phyloP scores from a whole-genome alignment of 2,888 invertebrate genomes.

The Dynastes hyllus region DNA sequence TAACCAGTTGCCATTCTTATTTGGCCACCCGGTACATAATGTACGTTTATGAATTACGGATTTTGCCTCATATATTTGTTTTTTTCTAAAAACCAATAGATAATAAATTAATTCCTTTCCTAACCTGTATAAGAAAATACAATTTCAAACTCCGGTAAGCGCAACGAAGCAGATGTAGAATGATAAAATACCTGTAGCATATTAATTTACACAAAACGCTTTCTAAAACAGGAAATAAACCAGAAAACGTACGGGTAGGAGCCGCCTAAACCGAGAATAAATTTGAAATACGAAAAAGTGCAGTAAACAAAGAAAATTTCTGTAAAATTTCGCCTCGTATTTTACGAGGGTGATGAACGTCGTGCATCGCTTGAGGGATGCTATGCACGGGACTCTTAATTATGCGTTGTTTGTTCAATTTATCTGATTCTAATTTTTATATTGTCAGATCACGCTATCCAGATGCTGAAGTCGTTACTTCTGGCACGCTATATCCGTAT shows the following conservation, averaged over 20 bases:
- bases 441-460: background rate
- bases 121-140: no score
- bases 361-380: no score
- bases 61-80: no score
- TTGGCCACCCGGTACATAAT: no score
- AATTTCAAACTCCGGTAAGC: background rate
- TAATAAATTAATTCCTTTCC: no score
- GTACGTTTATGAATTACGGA: no score
- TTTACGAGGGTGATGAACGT: no score
- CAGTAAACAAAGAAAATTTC: background rate
- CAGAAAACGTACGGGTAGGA: conserved; percentile 5
- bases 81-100: no score
- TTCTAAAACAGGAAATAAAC: conserved; percentile 41
- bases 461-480: background rate
- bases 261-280: background rate
- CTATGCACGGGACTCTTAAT: no score
- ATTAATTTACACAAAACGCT: conserved; percentile 12
- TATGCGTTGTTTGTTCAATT: no score
- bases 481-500: background rate
- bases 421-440: no score
- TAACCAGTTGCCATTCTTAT: no score
- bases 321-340: background rate
- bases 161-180: background rate
- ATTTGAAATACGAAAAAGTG: conserved; percentile 1
- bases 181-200: conserved; percentile 5